Base-by-base conservation (phyloP, 2,888 invertebrate species). In the Phrixothrix hirtus region DNA sequence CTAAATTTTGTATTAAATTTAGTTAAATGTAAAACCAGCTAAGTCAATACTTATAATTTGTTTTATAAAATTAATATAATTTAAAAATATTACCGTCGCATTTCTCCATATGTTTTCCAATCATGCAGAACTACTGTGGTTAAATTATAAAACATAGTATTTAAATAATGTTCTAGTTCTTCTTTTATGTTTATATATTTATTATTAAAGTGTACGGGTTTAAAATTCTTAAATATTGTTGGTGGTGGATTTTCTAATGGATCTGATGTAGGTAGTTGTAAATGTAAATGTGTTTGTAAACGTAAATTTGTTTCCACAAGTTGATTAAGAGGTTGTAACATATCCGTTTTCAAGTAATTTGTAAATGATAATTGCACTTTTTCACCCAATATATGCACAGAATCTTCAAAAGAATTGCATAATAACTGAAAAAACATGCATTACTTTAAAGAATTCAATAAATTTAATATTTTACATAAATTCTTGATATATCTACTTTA, bases 101-200 rank as follows among this genome's bases (percentile, higher is more conserved):
- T 99, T 77, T 95, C 93, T 11, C 93, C 89, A 72, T 99, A 99
- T 0, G 95, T 95, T 74, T 89, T 91, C 95, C 97, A 98, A 75
- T 99, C 96, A 63, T 98, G 95, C 34, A 97, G 78, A 4, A 97
- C 95, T 17, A 99, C 95, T 1, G 97, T 95, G 1, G 97, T 97
- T 65, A 98, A 80, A 78, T 98, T 97, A 76, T 99, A 99, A 77
- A 97, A 98, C 71, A 92, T 95, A 60, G 85, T 87, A 66, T 95
- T 94, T 59, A 99, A 81, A 76, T 97, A 96, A 70, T 92, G 87
- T 73, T 96, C 96, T 5, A 95, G 86, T 47, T 75, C 70, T 48
- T 69, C 69, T 59, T 71, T 74, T 16, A 73, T 64, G 50, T 70
- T 67, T 35, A 71, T 67, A 48, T 71, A 74, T 29, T 42, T 66